These are phyloP conservation scores for Biston betularia DNA, from an alignment of 2,888 invertebrate genomes.

Conservation along the genomic window DNA sequence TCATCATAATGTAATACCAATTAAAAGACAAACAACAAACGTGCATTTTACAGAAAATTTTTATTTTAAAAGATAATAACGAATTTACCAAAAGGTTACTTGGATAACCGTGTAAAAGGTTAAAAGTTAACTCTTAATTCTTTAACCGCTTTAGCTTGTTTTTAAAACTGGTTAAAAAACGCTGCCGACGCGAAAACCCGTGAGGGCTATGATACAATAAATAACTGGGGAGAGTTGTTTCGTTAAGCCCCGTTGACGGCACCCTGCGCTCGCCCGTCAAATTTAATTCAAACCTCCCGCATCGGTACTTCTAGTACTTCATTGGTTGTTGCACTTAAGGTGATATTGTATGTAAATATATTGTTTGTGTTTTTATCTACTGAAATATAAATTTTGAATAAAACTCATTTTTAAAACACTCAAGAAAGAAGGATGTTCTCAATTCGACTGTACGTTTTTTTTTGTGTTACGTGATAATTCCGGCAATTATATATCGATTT, in stretches of 20 bases:
- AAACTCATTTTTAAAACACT: no score
- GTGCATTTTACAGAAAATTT: no score
- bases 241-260: constrained; percentile 11
- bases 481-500: no score
- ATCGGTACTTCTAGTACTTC: constrained; percentile 1
- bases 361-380: no score
- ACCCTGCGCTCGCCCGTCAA: constrained; percentile 8
- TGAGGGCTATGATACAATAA: constrained; percentile 1
- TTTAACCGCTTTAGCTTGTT: neutral
- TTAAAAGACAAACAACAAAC: no score
- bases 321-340: constrained; percentile 7
- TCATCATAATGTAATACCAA: no score
- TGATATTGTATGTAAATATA: no score
- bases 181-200: neutral
- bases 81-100: neutral
- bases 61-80: no score
- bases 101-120: neutral
- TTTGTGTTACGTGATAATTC: no score
- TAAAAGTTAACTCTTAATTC: neutral
- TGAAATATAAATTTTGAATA: no score
- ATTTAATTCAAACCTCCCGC: constrained; percentile 12
- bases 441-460: no score
- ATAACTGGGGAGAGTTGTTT: constrained; percentile 8
- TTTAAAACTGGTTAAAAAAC: constrained; percentile 2
- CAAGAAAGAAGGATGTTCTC: no score